These are phyloP conservation scores for Phortica variegata DNA, from an alignment of 1,140 invertebrate species.

Conservation along the genomic window DNA sequence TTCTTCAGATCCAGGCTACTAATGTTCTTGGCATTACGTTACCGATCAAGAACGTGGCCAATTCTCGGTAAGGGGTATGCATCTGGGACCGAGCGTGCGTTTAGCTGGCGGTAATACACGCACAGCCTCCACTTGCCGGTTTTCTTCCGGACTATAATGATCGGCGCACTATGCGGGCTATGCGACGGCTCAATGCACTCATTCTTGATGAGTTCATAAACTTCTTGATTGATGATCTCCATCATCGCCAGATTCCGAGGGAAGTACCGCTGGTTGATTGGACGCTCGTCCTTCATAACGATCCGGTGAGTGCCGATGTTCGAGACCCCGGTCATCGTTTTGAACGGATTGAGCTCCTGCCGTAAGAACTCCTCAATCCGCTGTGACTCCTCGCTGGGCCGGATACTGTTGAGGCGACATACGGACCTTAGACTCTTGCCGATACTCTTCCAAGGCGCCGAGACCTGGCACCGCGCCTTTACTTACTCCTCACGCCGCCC, in stretches of 20 bases:
- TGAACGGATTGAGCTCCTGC: background rate
- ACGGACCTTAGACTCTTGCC: no score
- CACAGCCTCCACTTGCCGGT: no score
- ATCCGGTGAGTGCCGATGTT: background rate
- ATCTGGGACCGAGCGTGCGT: conserved; percentile 39
- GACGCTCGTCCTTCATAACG: background rate
- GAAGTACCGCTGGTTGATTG: conserved; percentile 1
- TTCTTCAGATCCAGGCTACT: no score
- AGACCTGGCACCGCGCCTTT: no score
- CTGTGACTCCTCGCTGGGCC: no score
- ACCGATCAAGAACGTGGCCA: conserved; percentile 55
- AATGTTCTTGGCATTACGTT: conserved; percentile 25
- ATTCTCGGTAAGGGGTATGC: no score
- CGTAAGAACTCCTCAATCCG: background rate
- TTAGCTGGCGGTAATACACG: no score
- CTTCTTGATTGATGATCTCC: background rate
- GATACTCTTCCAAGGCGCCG: no score
- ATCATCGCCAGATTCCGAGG: background rate
- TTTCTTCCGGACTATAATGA: no score
- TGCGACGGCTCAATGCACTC: background rate
- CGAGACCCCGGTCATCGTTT: background rate
- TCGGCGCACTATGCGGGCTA: background rate
- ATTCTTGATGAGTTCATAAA: background rate
- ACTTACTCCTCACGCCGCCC: no score
- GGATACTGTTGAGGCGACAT: no score